Conservation (phyloP, 2,113 vertebrate genomes). For the Coracopsis vasa region DNA sequence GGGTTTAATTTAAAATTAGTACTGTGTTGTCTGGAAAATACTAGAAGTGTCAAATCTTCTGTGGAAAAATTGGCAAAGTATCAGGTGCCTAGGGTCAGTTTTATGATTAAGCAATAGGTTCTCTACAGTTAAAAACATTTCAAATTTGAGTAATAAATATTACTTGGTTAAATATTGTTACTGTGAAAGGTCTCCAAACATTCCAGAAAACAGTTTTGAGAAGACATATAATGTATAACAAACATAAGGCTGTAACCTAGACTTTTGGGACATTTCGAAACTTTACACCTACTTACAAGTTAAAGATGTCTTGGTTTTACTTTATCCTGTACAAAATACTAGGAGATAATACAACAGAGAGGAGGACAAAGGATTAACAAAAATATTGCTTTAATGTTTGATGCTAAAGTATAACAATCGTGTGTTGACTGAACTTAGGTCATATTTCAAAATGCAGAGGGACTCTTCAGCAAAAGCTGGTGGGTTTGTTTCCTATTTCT, state of each 20-base stretch:
- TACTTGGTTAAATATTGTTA: background rate
- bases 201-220: conserved; percentile 1
- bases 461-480: background rate
- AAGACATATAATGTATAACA: background rate
- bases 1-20: background rate
- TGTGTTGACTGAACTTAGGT: background rate
- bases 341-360: background rate
- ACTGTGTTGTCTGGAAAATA: conserved; percentile 1
- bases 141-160: background rate
- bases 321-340: background rate
- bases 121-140: background rate
- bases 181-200: background rate
- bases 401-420: background rate
- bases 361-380: background rate
- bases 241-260: background rate
- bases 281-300: background rate
- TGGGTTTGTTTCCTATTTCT: background rate
- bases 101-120: background rate
- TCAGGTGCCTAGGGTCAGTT: background rate
- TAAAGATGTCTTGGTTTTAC: background rate
- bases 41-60: background rate
- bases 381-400: background rate
- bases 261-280: background rate
- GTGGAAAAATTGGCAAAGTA: background rate
- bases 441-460: background rate